phyloP scores from a whole-genome alignment of 1,140 invertebrate species.

The Notospermus geniculatus region DNA sequence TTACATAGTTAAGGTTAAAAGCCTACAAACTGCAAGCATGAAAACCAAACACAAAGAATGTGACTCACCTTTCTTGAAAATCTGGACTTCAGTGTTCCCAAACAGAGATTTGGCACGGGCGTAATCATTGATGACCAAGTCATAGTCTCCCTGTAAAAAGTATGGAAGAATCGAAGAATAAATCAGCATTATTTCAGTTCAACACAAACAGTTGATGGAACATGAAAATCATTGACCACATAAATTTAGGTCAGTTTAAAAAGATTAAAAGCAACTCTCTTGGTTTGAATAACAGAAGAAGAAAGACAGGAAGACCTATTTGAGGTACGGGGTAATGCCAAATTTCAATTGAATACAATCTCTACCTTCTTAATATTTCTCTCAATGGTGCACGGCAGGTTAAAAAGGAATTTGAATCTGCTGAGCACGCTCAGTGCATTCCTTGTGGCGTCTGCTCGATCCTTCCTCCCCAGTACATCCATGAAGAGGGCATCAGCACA shows the following conservation, averaged over 20 bases:
- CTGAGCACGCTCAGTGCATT: constrained; percentile 91
- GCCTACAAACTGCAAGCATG: too few relatives aligned
- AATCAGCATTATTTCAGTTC: too few relatives aligned
- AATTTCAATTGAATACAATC: too few relatives aligned
- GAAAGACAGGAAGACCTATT: too few relatives aligned
- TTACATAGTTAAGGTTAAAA: too few relatives aligned
- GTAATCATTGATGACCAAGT: constrained; percentile 97
- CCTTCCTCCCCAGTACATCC: constrained; percentile 88
- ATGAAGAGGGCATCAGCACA: constrained; percentile 93
- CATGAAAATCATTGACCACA: too few relatives aligned
- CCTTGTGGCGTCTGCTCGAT: constrained; percentile 91
- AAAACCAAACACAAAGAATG: neutral
- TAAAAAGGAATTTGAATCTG: constrained; percentile 87
- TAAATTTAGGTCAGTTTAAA: too few relatives aligned
- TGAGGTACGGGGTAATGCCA: too few relatives aligned
- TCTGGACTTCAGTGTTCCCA: constrained; percentile 84
- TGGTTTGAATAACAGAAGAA: too few relatives aligned
- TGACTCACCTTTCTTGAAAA: constrained; percentile 64
- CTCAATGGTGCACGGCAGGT: constrained; percentile 90
- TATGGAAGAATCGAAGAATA: too few relatives aligned
- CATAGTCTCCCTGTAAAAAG: constrained; percentile 95
- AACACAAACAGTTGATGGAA: too few relatives aligned
- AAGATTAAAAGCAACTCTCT: too few relatives aligned
- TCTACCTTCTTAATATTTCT: constrained; percentile 88
- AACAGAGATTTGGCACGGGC: constrained; percentile 93